A percentile compares a stretch with the other conserved stretches of the same genome.
phyloP scores from a whole-genome alignment of 2,888 invertebrate species.

The Torymus texanus region DNA sequence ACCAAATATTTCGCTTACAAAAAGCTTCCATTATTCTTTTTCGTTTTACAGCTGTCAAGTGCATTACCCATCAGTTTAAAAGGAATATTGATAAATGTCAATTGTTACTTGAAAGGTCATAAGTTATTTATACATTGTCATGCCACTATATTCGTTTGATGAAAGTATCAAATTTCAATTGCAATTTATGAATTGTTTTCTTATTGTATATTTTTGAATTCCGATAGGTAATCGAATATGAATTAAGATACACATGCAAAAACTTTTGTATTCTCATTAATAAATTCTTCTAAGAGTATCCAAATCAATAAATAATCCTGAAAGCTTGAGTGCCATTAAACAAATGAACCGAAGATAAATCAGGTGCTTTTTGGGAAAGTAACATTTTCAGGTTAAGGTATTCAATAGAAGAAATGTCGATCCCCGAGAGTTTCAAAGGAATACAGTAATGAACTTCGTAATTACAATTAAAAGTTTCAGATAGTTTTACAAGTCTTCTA shows the following conservation, averaged over 20 bases:
- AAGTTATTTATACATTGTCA: conserved; percentile 6
- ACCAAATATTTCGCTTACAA: conserved; percentile 8
- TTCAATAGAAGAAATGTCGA: conserved; percentile 28
- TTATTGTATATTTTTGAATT: too few relatives aligned
- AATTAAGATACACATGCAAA: background rate
- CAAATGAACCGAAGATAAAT: too few relatives aligned
- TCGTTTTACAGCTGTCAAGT: conserved; percentile 17
- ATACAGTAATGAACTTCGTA: conserved; percentile 31
- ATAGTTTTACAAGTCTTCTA: conserved; percentile 33
- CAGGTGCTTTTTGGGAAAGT: background rate
- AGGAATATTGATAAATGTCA: conserved; percentile 25
- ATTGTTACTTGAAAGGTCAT: background rate
- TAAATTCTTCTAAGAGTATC: background rate
- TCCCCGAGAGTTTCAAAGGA: conserved; percentile 5
- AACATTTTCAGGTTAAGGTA: conserved; percentile 13
- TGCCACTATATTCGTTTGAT: too few relatives aligned
- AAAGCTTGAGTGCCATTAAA: too few relatives aligned
- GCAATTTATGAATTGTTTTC: too few relatives aligned
- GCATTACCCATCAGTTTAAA: conserved; percentile 16
- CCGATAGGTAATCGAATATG: too few relatives aligned
- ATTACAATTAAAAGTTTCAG: conserved; percentile 45
- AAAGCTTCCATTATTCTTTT: conserved; percentile 4
- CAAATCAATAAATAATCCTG: background rate
- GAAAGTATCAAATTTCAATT: too few relatives aligned
- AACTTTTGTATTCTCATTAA: background rate